Evolutionary conservation across 2,888 invertebrate genomes (phyloP).

Genomic region (Meiosimyza decipiens): DNA sequence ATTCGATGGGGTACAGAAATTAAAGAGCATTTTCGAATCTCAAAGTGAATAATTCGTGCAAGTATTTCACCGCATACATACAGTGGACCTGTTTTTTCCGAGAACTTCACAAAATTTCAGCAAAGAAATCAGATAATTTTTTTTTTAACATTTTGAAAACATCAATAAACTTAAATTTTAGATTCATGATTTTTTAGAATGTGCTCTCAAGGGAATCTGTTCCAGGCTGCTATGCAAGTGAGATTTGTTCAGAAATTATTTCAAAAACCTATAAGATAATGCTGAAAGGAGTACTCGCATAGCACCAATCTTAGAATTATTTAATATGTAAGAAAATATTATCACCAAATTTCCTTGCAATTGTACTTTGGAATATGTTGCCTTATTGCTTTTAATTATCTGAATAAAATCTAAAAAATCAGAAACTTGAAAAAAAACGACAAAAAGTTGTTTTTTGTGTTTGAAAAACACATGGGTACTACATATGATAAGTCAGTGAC

Average conservation of each 20-base stretch:
- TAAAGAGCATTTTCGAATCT: constrained; percentile 43
- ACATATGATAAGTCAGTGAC: too few species aligned
- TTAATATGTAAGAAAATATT: not conserved
- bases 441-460: too few species aligned
- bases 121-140: too few species aligned
- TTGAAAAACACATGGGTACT: too few species aligned
- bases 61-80: too few species aligned
- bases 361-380: constrained; percentile 14
- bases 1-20: constrained; percentile 36
- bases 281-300: not conserved
- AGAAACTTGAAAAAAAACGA: not conserved
- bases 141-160: too few species aligned
- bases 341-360: constrained; percentile 13
- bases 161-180: not conserved
- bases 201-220: not conserved
- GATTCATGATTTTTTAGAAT: constrained; percentile 1
- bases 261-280: not conserved
- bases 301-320: not conserved
- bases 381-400: constrained; percentile 1
- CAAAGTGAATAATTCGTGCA: not conserved
- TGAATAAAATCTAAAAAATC: constrained; percentile 23
- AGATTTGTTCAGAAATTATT: not conserved
- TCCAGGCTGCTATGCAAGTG: constrained; percentile 10
- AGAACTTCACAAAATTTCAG: too few species aligned
- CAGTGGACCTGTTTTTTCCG: too few species aligned